phyloP scores from a whole-genome alignment of 2,113 vertebrate genomes.

The Pedionomus torquatus region DNA sequence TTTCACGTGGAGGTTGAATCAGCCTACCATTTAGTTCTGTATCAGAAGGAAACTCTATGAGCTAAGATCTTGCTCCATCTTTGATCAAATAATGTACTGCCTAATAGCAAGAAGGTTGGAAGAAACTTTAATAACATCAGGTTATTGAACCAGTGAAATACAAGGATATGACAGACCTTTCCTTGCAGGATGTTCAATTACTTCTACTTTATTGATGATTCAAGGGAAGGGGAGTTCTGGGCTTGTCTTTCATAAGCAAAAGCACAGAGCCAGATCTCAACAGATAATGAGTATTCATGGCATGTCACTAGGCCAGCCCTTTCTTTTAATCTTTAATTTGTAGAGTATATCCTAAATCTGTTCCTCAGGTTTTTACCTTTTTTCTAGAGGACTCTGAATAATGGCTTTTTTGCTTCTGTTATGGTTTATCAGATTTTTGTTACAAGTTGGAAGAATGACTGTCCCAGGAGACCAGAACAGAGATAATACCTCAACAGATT shows the following conservation, averaged over 20 bases:
- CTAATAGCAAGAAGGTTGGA: slow-evolving; percentile 6
- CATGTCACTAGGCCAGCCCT: background rate
- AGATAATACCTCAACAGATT: background rate
- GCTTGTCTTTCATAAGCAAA: background rate
- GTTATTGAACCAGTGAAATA: slow-evolving; percentile 24
- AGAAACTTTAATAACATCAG: slow-evolving; percentile 43
- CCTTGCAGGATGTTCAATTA: slow-evolving; percentile 7
- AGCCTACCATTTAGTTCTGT: slow-evolving; percentile 32
- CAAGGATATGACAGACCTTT: background rate
- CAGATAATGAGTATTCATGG: background rate
- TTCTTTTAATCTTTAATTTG: background rate
- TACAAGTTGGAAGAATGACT: background rate
- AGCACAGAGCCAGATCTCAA: background rate
- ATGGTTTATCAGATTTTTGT: background rate
- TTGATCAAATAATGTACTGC: slow-evolving; percentile 37
- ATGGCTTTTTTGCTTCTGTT: background rate
- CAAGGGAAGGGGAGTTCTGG: background rate
- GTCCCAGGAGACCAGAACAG: background rate
- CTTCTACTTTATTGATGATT: background rate
- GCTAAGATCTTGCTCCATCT: background rate
- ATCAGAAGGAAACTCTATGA: slow-evolving; percentile 10
- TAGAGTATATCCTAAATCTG: background rate
- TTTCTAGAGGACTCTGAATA: background rate
- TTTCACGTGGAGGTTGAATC: slow-evolving; percentile 18
- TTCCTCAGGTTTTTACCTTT: background rate